Evolutionary conservation across 2,113 vertebrate genomes (phyloP), one percentile per base, ranked within the genome.

Genomic region (Poicephalus meyeri): DNA sequence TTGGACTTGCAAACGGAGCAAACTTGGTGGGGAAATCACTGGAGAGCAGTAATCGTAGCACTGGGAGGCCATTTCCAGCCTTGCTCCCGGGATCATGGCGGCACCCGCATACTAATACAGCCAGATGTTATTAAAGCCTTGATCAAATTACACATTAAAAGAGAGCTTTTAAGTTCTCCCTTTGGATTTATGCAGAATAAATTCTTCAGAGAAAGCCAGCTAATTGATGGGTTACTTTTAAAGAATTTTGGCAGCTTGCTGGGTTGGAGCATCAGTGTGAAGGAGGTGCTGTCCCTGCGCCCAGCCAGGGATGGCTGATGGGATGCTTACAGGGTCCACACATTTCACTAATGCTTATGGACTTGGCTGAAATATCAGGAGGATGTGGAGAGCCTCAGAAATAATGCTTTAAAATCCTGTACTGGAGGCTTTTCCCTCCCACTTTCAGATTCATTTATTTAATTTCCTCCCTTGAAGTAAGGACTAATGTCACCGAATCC

Each of bases 381-480:
- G 11, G 7, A 52, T 3, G 15, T 2, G 12, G 50, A 83, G n/a
- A 73, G 50, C 53, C 63, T 44, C 41, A 69, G 70, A 58, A 91
- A 69, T 42, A 85, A 56, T 60, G 49, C 15, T 52, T 76, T 18
- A 2, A 28, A 80, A 61, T 63, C 64, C 78, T 29, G 6, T n/a
- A 69, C 64, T 41, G 60, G 60, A 83, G 44, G 60, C 58, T 86
- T 82, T 77, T 39, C 55, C 80, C 44, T 77, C 73, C 60, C 0
- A 0, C 29, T 42, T 73, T 69, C 6, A 31, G 69, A 83, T 61
- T 74, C 6, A 53, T 84, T 86, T 89, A 68, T 91, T 95, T 89
- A 60, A 89, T 87, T 95, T 52, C 13, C 79, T 37, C 61, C 61
- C 26, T 60, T 80, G 86, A 94, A 97, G 86, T 52, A 53, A 81